A percentile compares a stretch with the other conserved stretches of the same genome.
Evolutionary conservation across 2,113 vertebrate genomes (phyloP).

Genomic region (Ptyas mucosa): DNA sequence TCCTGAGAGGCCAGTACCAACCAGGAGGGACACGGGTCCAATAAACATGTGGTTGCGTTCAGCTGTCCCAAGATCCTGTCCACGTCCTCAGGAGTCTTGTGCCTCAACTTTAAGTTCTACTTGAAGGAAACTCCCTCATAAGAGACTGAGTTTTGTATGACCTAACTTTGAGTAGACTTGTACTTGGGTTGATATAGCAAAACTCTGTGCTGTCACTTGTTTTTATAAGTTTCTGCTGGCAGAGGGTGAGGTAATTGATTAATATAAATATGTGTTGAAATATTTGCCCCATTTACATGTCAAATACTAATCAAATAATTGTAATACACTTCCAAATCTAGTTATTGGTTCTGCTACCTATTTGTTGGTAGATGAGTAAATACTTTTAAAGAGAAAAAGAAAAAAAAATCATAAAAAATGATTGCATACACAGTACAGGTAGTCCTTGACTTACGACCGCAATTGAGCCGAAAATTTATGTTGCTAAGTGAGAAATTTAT

Average conservation of each 20-base stretch:
- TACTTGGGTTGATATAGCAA: neutral
- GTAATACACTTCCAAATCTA: neutral
- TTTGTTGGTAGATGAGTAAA: neutral
- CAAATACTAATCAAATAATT: neutral
- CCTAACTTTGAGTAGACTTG: neutral
- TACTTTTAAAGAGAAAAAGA: neutral
- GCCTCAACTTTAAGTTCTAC: neutral
- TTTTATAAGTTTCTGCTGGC: neutral
- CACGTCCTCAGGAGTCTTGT: neutral
- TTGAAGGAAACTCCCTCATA: neutral
- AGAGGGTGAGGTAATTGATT: neutral
- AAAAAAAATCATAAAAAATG: neutral
- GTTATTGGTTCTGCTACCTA: neutral
- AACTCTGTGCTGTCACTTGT: neutral
- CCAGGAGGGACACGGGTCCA: too few species aligned
- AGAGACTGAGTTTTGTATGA: neutral
- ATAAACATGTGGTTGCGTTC: too few species aligned
- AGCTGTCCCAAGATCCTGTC: too few species aligned
- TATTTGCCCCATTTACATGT: neutral
- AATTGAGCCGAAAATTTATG: too few species aligned
- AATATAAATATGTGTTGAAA: neutral
- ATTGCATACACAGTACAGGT: neutral
- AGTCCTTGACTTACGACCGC: too few species aligned
- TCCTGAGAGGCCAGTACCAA: too few species aligned
- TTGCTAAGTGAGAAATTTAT: too few species aligned